phyloP scores from a whole-genome alignment of 2,113 vertebrate genomes.

The Semicossyphus pulcher region DNA sequence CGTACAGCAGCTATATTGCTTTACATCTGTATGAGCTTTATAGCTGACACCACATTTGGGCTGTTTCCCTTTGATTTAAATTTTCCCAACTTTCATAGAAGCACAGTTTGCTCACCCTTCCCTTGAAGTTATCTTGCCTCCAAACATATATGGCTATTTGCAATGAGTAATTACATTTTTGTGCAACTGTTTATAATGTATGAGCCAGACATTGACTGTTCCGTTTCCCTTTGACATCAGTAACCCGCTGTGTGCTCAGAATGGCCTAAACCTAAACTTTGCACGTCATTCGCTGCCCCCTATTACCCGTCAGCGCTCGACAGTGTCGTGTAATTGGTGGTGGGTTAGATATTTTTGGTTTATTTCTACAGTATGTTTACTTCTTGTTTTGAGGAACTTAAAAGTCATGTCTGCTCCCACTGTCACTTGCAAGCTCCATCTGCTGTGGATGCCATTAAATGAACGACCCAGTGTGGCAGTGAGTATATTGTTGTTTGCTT shows the following conservation, averaged over 20 bases:
- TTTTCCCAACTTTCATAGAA: too few species aligned
- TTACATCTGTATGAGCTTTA: too few species aligned
- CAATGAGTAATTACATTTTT: not conserved
- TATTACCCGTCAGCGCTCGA: conserved; percentile 18
- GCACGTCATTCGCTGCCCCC: conserved; percentile 1
- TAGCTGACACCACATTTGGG: too few species aligned
- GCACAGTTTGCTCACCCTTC: too few species aligned
- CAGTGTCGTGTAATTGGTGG: conserved; percentile 37
- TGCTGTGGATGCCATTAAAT: conserved; percentile 62
- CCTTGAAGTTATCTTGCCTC: too few species aligned
- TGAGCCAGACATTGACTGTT: not conserved
- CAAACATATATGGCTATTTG: not conserved
- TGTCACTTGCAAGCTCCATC: conserved; percentile 61
- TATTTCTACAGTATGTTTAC: conserved; percentile 37
- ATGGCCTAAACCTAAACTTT: conserved; percentile 1
- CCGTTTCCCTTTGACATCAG: conserved; percentile 6
- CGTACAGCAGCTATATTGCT: too few species aligned
- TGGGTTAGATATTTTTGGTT: conserved; percentile 27
- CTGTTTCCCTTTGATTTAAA: too few species aligned
- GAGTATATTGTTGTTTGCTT: conserved; percentile 35
- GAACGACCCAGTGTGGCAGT: conserved; percentile 37
- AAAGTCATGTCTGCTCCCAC: conserved; percentile 56
- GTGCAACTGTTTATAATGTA: not conserved
- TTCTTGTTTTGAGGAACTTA: conserved; percentile 54
- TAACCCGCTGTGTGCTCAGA: not conserved